phyloP scores from a whole-genome alignment of 1,140 invertebrate species.

The Eupristina koningsbergeri region DNA sequence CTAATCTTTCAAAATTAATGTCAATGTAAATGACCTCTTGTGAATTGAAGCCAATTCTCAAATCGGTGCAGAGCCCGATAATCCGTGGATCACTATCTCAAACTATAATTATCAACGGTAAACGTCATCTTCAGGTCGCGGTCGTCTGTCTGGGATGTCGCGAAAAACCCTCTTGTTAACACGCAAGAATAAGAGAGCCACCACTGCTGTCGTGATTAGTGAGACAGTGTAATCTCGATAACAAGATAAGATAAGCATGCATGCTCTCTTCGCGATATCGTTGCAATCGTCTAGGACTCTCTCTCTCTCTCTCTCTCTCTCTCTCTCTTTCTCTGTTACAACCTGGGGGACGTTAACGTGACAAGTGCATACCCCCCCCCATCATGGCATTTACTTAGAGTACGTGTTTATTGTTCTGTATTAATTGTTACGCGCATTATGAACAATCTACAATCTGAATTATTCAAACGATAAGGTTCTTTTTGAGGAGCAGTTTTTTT shows the following conservation, averaged over 20 bases:
- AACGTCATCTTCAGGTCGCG: not conserved
- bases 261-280: not conserved
- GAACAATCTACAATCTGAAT: not conserved
- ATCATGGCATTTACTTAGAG: not conserved
- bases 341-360: constrained; percentile 13
- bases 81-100: too few relatives aligned
- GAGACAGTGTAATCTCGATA: not conserved
- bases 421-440: not conserved
- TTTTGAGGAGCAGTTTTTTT: too few relatives aligned
- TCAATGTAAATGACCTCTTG: constrained; percentile 11
- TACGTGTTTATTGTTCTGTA: constrained; percentile 1
- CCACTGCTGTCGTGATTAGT: not conserved
- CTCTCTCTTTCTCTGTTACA: not conserved
- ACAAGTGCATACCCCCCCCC: constrained; percentile 7
- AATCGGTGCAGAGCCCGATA: not conserved
- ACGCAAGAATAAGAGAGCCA: too few relatives aligned
- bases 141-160: not conserved
- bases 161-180: too few relatives aligned
- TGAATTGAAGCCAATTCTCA: constrained; percentile 22
- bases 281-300: not conserved
- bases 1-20: not conserved
- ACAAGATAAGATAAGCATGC: constrained; percentile 21
- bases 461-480: not conserved
- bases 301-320: not conserved
- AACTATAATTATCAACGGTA: too few relatives aligned